Conservation (phyloP, 2,797 vertebrate genomes). For the Astyanax mexicanus region DNA sequence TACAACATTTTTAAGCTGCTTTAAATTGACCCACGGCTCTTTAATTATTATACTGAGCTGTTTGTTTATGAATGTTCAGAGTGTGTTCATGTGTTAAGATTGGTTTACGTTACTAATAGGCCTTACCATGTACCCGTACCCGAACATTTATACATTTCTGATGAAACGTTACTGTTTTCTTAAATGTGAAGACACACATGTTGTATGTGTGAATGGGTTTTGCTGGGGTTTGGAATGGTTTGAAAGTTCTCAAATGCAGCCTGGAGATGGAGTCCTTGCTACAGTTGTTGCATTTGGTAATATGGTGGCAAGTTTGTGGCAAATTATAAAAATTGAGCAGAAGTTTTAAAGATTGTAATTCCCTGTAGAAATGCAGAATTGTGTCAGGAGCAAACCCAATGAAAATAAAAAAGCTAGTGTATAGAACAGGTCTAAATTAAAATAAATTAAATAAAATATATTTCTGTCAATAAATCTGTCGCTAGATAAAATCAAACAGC, state of each 20-base stretch:
- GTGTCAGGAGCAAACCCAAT: background rate
- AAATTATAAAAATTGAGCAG: background rate
- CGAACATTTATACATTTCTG: background rate
- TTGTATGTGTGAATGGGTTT: background rate
- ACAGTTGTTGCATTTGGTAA: too few species aligned
- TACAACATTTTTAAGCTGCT: conserved; percentile 17
- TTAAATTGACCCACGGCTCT: conserved; percentile 28
- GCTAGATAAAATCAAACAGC: background rate
- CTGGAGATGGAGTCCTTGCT: background rate
- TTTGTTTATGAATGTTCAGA: conserved; percentile 38
- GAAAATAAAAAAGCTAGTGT: background rate
- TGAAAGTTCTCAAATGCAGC: background rate
- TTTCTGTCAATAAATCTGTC: background rate
- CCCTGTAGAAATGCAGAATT: background rate
- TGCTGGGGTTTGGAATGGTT: background rate
- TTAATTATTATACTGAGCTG: conserved; percentile 24
- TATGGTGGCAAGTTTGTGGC: conserved; percentile 1
- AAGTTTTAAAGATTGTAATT: background rate
- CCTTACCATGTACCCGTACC: conserved; percentile 3
- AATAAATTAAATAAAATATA: background rate
- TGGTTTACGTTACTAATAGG: background rate
- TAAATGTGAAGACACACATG: background rate
- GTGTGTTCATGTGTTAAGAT: background rate
- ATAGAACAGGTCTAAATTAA: background rate
- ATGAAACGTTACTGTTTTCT: conserved; percentile 1